Evolutionary conservation across 2,888 invertebrate genomes (phyloP).

Genomic region (Microdon myrmicae): DNA sequence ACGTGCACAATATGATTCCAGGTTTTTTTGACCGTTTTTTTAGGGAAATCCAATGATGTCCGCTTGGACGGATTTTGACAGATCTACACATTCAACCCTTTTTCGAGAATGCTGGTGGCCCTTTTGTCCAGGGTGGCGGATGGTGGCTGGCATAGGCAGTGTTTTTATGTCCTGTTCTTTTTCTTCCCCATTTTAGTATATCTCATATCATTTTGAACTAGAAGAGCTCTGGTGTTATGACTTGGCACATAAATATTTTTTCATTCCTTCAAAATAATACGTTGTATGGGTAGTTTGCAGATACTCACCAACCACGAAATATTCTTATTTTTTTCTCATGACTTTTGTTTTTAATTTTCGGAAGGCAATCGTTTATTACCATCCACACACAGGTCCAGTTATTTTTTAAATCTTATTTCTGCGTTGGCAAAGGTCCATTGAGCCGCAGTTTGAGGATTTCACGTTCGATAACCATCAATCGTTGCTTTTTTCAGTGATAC

Average conservation of each 20-base stretch:
- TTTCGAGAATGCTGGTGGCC: conserved; percentile 27
- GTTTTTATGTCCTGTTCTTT: not conserved
- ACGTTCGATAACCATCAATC: conserved; percentile 51
- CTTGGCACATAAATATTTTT: conserved; percentile 56
- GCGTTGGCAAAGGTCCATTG: conserved; percentile 37
- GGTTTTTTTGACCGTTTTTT: conserved; percentile 56
- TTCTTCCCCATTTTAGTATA: conserved; percentile 11
- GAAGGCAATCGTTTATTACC: conserved; percentile 50
- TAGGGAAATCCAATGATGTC: conserved; percentile 64
- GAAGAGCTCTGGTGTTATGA: conserved; percentile 52
- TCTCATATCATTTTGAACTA: conserved; percentile 29
- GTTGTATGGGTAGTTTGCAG: conserved; percentile 40
- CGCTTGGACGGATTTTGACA: conserved; percentile 65
- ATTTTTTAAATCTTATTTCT: conserved; percentile 2
- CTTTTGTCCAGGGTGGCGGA: conserved; percentile 6
- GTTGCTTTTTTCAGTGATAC: conserved; percentile 9
- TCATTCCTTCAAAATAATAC: conserved; percentile 47
- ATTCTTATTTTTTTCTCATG: conserved; percentile 3
- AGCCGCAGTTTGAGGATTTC: conserved; percentile 37
- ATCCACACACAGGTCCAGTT: conserved; percentile 16
- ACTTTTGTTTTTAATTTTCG: conserved; percentile 43
- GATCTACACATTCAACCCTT: conserved; percentile 55
- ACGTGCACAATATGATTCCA: conserved; percentile 42
- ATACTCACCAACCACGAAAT: conserved; percentile 10
- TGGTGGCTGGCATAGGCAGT: not conserved